Base-by-base conservation (phyloP, 1,140 invertebrate species). In the Drosophila mauritiana region DNA sequence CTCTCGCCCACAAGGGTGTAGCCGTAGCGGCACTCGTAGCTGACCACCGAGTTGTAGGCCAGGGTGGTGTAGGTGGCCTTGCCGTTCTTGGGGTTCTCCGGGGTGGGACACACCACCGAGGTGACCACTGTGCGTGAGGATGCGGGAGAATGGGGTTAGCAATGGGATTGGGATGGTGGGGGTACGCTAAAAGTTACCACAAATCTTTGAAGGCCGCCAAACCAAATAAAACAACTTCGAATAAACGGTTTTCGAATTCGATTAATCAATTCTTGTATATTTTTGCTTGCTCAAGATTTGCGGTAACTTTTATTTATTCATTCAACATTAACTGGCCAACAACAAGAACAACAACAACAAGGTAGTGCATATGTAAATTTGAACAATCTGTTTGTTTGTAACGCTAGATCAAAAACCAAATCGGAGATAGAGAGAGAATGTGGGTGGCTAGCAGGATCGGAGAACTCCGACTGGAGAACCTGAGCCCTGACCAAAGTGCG, bases 11-110 rank as follows among this genome's bases (percentile, higher is more conserved):
- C 94, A n/a, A 99, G 94, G 31, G 96, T 95, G 92, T 96, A 99
- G 1, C 98, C 98, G 89, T 97, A 97, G 78, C 97, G 96, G 93
- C 98, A 99, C 83, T 98, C 97, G 92, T 98, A 99, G 42, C 96
- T 96, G 4, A 98, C 97, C 55, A 98, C 95, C 0, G 98, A 97
- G 91, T 98, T 98, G 94, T 98, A 99, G 2, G 97, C 96, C 75
- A 96, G 95, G n/a, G 97, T 97, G 0, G 96, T 98, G 93, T 97
- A 98, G 70, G 97, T 95, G 48, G 97, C 97, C 82, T 96, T 97
- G 34, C 98, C 98, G 91, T 98, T 96, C n/a, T 94, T 94, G 6
- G 98, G 98, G 80, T 97, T 96, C 72, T 97, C 96, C 0, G 98
- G 97, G 48, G 95, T 95, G 22, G 96, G 95, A 92, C 98, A 99